phyloP scores from a whole-genome alignment of 2,113 vertebrate genomes.

The Bubo scandiacus region DNA sequence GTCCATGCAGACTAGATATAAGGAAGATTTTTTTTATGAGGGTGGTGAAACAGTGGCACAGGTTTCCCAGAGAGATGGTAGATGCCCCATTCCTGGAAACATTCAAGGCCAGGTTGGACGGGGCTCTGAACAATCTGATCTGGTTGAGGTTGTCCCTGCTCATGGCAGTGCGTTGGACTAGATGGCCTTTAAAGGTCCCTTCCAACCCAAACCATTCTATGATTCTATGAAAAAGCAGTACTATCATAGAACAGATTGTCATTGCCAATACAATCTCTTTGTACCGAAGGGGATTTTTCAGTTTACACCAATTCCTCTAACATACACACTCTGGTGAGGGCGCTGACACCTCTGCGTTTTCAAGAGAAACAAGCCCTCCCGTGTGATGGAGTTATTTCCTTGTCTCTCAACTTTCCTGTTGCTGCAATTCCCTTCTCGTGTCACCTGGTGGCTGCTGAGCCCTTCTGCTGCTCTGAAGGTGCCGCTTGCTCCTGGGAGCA shows the following conservation, averaged over 20 bases:
- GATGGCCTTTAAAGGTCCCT: background rate
- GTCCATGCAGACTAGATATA: background rate
- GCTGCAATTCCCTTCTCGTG: constrained; percentile 29
- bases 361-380: background rate
- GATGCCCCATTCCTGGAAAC: background rate
- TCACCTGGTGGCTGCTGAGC: constrained; percentile 55
- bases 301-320: background rate
- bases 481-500: background rate
- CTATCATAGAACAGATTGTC: background rate
- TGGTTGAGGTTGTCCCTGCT: background rate
- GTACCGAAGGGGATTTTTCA: background rate
- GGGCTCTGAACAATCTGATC: background rate
- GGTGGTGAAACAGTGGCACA: background rate
- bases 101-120: background rate
- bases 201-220: background rate
- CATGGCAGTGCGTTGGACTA: accelerated
- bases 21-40: background rate
- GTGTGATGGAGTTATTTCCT: background rate
- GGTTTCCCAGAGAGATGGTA: background rate
- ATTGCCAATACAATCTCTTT: background rate
- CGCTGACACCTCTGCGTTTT: background rate
- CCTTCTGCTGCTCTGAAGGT: background rate
- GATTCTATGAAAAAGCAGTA: background rate
- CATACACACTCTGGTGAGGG: background rate
- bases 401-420: background rate